phyloP scores from a whole-genome alignment of 2,113 vertebrate species.

The Mixornis gularis region DNA sequence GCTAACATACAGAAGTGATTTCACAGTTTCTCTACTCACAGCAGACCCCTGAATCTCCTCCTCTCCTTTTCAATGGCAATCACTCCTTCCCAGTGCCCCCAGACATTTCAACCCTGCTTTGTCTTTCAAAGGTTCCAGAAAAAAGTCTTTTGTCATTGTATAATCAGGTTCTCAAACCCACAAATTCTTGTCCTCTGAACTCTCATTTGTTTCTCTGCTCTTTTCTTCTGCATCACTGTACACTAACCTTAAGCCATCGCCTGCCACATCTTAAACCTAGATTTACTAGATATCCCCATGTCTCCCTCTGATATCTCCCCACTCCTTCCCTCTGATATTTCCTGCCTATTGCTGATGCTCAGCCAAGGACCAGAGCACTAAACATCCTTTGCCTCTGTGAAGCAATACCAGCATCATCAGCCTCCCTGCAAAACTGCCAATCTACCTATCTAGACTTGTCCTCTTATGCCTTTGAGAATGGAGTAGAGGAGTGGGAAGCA shows the following conservation, averaged over 20 bases:
- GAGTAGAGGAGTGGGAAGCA: neutral
- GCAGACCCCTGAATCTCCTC: neutral
- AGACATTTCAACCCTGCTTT: neutral
- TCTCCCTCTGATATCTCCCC: neutral
- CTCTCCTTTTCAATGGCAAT: neutral
- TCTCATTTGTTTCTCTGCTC: too few relatives aligned
- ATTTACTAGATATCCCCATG: neutral
- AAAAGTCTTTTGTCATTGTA: neutral
- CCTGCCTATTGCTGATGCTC: neutral
- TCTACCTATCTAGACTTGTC: neutral
- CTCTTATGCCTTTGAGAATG: neutral
- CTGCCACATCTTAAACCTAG: neutral
- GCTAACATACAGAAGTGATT: neutral
- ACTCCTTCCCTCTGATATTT: neutral
- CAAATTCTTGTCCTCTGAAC: neutral
- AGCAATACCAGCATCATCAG: neutral
- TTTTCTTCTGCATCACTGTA: neutral
- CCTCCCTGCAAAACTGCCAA: neutral
- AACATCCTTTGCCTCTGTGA: neutral
- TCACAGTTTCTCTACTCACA: neutral
- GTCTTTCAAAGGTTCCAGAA: neutral
- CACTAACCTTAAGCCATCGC: neutral
- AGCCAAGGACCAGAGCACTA: neutral
- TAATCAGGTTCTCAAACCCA: neutral
- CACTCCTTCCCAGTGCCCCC: fast-evolving